phyloP scores from a whole-genome alignment of 2,113 vertebrate species.

The Antechinus flavipes region DNA sequence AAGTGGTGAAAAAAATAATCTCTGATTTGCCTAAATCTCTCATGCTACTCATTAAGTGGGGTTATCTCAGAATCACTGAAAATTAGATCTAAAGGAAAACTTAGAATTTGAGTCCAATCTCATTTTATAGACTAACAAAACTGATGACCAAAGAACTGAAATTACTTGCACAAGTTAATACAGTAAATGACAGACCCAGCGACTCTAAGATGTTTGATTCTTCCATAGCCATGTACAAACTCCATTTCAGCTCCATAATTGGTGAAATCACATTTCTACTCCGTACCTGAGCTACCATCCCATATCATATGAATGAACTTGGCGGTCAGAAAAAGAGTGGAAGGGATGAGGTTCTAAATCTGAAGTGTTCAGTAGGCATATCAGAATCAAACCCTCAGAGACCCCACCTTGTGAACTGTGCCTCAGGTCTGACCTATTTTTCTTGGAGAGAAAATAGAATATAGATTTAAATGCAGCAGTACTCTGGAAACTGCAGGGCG shows the following conservation, averaged over 20 bases:
- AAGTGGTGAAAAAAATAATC: background rate
- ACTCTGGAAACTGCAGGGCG: background rate
- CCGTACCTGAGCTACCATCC: background rate
- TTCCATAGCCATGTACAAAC: background rate
- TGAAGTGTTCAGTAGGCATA: background rate
- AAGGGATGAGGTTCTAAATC: background rate
- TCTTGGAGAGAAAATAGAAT: background rate
- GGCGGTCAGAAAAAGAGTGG: background rate
- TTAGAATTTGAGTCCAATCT: background rate
- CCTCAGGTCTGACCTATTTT: conserved; percentile 5
- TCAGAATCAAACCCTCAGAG: background rate
- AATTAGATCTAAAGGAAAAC: background rate
- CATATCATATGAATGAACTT: background rate
- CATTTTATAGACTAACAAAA: background rate
- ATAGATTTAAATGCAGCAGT: background rate
- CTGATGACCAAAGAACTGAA: background rate
- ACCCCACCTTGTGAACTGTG: background rate
- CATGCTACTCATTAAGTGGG: background rate
- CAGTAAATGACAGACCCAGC: background rate
- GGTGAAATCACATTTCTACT: background rate
- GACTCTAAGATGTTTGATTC: background rate
- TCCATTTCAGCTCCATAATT: background rate
- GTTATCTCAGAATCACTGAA: background rate
- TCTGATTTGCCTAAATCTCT: background rate
- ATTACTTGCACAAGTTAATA: background rate